A percentile compares a stretch with the other conserved stretches of the same genome.
These are phyloP conservation scores for Orchestes rusci DNA, from an alignment of 2,888 invertebrate species.

Conservation along the genomic window DNA sequence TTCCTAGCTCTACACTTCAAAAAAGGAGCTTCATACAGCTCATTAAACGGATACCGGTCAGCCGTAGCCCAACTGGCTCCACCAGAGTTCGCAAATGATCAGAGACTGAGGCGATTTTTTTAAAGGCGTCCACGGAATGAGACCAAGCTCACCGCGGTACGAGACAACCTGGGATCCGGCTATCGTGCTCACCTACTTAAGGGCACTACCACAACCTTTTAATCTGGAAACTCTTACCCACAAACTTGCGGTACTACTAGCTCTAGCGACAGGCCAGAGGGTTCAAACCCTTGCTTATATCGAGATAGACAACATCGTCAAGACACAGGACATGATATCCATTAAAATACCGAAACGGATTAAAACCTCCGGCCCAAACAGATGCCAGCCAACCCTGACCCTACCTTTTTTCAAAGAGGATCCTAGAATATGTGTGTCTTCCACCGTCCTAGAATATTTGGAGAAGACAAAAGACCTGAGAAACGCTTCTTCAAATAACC, in stretches of 20 bases:
- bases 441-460: neutral
- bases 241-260: neutral
- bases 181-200: no score
- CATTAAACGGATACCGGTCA: neutral
- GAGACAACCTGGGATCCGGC: no score
- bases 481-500: neutral
- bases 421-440: constrained; percentile 1
- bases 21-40: neutral
- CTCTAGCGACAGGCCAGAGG: neutral
- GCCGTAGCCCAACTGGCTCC: neutral
- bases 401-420: no score
- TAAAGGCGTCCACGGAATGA: no score
- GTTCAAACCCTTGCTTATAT: neutral
- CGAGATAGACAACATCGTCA: no score
- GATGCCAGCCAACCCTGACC: no score
- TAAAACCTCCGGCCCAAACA: no score
- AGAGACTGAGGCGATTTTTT: no score
- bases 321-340: no score
- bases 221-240: neutral
- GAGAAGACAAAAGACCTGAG: neutral
- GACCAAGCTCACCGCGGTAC: no score
- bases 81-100: no score
- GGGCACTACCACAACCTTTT: neutral
- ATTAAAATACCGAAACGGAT: no score
- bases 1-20: neutral